Percentiles rank a stretch among this genome's conserved stretches.
phyloP scores from a whole-genome alignment of 2,113 vertebrate species.

The Formicarius rufipectus region DNA sequence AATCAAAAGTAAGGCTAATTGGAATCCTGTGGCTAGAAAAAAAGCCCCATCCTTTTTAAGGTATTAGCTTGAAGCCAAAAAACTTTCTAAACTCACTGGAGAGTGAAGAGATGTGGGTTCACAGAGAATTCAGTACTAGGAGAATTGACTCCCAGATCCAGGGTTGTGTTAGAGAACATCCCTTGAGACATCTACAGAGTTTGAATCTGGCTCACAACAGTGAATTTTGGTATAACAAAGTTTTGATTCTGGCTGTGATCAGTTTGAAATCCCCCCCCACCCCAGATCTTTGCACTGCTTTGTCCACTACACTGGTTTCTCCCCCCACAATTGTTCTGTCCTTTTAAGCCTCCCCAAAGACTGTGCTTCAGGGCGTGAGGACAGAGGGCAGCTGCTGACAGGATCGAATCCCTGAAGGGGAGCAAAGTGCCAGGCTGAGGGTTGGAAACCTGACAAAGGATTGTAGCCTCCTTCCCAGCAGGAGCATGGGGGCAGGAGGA shows the following conservation, averaged over 20 bases:
- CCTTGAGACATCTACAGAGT: not conserved
- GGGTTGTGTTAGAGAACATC: not conserved
- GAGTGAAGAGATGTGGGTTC: not conserved
- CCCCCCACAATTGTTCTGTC: fast-evolving
- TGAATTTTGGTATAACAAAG: not conserved
- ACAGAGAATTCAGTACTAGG: not conserved
- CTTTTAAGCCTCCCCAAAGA: not conserved
- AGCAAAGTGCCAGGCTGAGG: not conserved
- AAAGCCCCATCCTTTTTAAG: not conserved
- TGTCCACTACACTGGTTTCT: not conserved
- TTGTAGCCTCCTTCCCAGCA: not conserved
- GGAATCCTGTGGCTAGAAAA: not conserved
- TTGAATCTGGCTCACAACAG: not conserved
- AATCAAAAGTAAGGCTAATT: not conserved
- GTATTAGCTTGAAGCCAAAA: not conserved
- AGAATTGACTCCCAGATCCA: not conserved
- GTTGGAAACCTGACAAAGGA: not conserved
- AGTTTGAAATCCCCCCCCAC: not conserved
- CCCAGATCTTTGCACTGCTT: not conserved
- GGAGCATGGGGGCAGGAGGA: not conserved
- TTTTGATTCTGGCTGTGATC: not conserved
- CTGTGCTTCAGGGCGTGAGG: fast-evolving
- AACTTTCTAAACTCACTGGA: not conserved
- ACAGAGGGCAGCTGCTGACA: not conserved
- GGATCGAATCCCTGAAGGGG: fast-evolving